A percentile compares a stretch with the other conserved stretches of the same genome.
These are phyloP conservation scores for Macroglossus sobrinus DNA, from an alignment of 2,113 vertebrate genomes.

Conservation along the genomic window DNA sequence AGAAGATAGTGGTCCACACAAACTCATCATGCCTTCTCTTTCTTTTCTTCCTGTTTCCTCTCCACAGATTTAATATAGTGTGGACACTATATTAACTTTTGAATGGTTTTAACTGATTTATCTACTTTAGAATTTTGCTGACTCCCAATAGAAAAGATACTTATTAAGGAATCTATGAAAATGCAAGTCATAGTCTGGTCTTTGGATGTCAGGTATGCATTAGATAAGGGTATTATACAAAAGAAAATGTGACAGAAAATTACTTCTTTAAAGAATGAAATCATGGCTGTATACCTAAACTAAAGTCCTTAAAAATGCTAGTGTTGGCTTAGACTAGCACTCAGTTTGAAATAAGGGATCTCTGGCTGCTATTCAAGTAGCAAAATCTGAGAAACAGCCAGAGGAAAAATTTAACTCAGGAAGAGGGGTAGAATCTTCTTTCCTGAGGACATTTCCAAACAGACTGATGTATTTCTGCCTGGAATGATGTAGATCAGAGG, in stretches of 20 bases:
- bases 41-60: background rate
- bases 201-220: background rate
- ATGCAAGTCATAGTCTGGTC: background rate
- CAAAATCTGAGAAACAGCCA: background rate
- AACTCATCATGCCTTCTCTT: background rate
- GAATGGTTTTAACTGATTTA: background rate
- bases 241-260: background rate
- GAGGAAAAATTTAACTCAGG: background rate
- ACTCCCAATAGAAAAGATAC: background rate
- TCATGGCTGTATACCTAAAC: background rate
- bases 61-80: background rate
- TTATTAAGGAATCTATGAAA: background rate
- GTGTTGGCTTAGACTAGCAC: background rate
- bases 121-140: constrained; percentile 12
- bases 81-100: too few relatives aligned
- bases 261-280: background rate
- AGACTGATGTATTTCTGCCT: background rate
- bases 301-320: background rate
- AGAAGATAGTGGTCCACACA: background rate
- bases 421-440: background rate
- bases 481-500: background rate
- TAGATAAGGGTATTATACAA: background rate
- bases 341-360: background rate
- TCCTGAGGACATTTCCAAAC: constrained; percentile 25
- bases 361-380: background rate